Evolutionary conservation across 1,140 invertebrate species (phyloP).

Genomic region (Drosophila insularis): DNA sequence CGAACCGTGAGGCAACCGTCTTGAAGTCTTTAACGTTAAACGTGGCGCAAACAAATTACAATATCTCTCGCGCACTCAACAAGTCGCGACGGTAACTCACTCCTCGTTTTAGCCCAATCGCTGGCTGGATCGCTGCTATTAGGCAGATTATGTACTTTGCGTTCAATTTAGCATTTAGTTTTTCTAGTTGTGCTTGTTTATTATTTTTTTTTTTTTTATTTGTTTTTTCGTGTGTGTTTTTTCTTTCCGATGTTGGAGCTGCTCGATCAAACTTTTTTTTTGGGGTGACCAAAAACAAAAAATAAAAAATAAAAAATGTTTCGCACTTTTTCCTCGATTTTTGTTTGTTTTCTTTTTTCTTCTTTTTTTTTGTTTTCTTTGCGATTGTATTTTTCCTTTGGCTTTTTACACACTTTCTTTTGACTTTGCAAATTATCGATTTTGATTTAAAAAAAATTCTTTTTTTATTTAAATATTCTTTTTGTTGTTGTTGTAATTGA

Average conservation of each 20-base stretch:
- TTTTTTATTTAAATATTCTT: slow-evolving; percentile 22
- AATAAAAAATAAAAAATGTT: slow-evolving; percentile 4
- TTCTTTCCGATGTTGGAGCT: not conserved
- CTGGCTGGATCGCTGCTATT: not conserved
- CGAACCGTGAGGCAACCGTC: slow-evolving; percentile 82
- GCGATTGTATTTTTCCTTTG: not conserved
- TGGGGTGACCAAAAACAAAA: not conserved
- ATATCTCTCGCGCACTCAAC: slow-evolving; percentile 43
- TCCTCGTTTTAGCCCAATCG: not conserved
- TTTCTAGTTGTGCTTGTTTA: not conserved
- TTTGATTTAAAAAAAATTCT: not conserved
- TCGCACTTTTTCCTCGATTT: slow-evolving; percentile 1
- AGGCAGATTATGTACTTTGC: not conserved
- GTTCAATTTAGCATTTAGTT: slow-evolving; percentile 5
- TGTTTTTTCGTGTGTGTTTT: not conserved
- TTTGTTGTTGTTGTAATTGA: slow-evolving; percentile 27
- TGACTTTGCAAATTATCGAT: slow-evolving; percentile 10
- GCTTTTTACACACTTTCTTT: slow-evolving; percentile 15
- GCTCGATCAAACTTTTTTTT: not conserved
- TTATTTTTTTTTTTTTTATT: not conserved
- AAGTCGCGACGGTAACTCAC: slow-evolving; percentile 31
- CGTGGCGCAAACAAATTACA: slow-evolving; percentile 67
- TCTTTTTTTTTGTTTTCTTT: not conserved
- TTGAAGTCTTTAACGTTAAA: slow-evolving; percentile 81
- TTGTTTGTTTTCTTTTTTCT: not conserved